Evolutionary conservation across 2,797 vertebrate species (phyloP).

Genomic region (Pangasius larnaudii): DNA sequence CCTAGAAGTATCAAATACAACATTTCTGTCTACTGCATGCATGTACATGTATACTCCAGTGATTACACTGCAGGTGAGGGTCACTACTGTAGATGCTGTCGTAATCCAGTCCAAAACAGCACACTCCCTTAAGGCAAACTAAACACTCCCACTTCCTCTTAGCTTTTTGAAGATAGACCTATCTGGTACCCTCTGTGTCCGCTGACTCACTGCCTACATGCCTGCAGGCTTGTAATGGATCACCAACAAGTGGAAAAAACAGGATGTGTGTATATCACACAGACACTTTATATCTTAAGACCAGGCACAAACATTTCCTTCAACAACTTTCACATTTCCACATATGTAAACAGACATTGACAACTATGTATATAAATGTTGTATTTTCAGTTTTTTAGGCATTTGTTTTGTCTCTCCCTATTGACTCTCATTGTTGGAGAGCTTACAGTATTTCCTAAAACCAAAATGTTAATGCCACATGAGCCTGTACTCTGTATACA

Average conservation of each 20-base stretch:
- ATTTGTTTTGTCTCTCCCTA: background rate
- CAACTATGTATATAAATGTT: background rate
- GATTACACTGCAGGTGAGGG: background rate
- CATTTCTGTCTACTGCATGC: background rate
- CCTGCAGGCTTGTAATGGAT: slow-evolving; percentile 25
- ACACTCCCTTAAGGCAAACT: slow-evolving; percentile 16
- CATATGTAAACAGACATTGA: background rate
- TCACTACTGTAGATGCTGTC: background rate
- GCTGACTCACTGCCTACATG: slow-evolving; percentile 25
- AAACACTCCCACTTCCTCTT: slow-evolving; percentile 8
- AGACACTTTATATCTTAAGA: background rate
- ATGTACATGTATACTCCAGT: slow-evolving; percentile 3
- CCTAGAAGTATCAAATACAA: background rate
- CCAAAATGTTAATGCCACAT: background rate
- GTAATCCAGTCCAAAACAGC: slow-evolving; percentile 18
- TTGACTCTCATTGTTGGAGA: background rate
- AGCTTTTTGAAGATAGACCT: slow-evolving; percentile 13
- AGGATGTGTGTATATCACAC: background rate
- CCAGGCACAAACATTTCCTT: background rate
- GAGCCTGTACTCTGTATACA: background rate
- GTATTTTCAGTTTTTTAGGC: background rate
- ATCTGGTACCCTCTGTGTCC: background rate
- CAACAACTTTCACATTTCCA: background rate
- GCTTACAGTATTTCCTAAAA: background rate
- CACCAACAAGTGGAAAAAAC: background rate